Evolutionary conservation across 2,888 invertebrate species (phyloP).

Genomic region (Acleris emargana): DNA sequence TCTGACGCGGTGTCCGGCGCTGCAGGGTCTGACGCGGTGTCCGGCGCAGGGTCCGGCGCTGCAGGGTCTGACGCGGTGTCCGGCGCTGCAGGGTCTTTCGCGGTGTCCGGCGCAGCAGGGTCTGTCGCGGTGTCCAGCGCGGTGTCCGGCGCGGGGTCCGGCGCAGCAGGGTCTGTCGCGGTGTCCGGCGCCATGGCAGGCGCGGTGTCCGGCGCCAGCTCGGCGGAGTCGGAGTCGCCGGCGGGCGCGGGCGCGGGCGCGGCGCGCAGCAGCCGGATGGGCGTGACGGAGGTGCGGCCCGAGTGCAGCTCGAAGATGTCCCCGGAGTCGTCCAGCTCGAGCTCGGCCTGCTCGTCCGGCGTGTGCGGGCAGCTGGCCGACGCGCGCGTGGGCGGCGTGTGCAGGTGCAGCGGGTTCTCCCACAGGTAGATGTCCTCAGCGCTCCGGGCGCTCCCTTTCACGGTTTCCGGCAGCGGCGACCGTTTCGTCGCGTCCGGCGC

Average conservation of each 20-base stretch:
- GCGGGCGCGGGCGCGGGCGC: conserved; percentile 8
- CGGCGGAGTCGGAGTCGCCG: conserved; percentile 13
- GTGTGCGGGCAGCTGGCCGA: conserved; percentile 83
- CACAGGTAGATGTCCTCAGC: conserved; percentile 89
- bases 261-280: conserved; percentile 84
- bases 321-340: conserved; percentile 86
- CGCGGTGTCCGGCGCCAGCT: conserved; percentile 1
- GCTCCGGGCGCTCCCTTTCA: conserved; percentile 74
- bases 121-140: conserved; percentile 61
- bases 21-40: conserved; percentile 79
- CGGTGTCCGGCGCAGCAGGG: conserved; percentile 68
- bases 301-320: conserved; percentile 86
- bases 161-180: conserved; percentile 83
- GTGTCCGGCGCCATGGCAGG: conserved; percentile 49
- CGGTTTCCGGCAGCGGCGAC: conserved; percentile 67
- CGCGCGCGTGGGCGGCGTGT: conserved; percentile 73
- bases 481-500: conserved; percentile 58
- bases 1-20: conserved; percentile 71
- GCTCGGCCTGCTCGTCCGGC: conserved; percentile 88
- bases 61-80: conserved; percentile 44
- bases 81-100: conserved; percentile 85
- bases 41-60: not conserved
- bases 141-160: conserved; percentile 57
- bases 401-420: conserved; percentile 89
- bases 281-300: conserved; percentile 87